Conservation (phyloP, 2,888 invertebrate genomes). For the Onchidella celtica region DNA sequence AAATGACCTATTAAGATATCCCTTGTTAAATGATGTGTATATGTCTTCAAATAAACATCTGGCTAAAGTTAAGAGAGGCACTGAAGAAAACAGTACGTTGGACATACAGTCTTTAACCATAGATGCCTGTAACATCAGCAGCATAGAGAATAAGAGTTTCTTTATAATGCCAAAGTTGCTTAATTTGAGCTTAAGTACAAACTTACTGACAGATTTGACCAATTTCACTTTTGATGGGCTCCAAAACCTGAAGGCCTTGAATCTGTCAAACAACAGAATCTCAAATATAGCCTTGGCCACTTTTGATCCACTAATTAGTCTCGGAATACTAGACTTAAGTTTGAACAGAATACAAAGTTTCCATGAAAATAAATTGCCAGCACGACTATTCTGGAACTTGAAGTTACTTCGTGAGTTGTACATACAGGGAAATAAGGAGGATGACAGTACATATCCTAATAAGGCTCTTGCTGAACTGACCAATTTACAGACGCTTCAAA, state of each 20-base stretch:
- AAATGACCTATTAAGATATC: neutral
- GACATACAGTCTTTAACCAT: neutral
- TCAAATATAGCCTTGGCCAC: neutral
- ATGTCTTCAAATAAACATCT: neutral
- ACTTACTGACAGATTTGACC: neutral
- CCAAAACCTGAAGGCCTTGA: neutral
- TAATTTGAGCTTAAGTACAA: neutral
- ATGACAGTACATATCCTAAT: neutral
- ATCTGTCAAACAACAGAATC: neutral
- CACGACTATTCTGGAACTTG: neutral
- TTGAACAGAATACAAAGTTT: neutral
- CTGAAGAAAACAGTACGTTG: neutral
- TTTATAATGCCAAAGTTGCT: neutral
- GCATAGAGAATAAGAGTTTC: neutral
- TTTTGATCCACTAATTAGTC: neutral
- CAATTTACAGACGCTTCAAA: neutral
- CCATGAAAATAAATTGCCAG: neutral
- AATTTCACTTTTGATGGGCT: neutral
- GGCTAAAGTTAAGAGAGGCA: neutral
- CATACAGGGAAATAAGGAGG: neutral
- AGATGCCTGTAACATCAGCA: neutral
- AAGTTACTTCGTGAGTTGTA: neutral
- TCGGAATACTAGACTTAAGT: slow-evolving; percentile 1
- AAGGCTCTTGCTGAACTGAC: no score
- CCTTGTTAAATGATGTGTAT: neutral